phyloP scores from a whole-genome alignment of 2,888 invertebrate species.

The Spisula solida region DNA sequence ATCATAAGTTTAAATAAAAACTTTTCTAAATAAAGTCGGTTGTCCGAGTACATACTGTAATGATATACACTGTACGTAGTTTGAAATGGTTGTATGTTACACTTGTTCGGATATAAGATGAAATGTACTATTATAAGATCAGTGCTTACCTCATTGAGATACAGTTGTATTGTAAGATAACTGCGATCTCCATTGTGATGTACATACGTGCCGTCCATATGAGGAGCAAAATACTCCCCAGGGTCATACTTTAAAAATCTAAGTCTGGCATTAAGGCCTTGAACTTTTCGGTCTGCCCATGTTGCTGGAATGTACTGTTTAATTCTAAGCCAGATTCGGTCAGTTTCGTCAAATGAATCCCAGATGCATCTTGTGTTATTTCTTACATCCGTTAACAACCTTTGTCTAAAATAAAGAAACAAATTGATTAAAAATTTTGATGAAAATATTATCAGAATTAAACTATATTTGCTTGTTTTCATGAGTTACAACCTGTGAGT shows the following conservation, averaged over 20 bases:
- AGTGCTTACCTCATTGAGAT: constrained; percentile 78
- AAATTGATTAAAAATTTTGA: background rate
- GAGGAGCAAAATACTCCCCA: constrained; percentile 82
- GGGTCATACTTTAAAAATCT: constrained; percentile 79
- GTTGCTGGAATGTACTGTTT: constrained; percentile 74
- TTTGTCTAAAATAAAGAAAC: constrained; percentile 55
- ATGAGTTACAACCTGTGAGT: no score
- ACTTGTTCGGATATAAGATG: no score
- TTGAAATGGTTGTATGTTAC: no score
- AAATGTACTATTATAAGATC: no score
- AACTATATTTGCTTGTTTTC: no score
- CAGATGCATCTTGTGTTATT: constrained; percentile 81
- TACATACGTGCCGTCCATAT: constrained; percentile 78
- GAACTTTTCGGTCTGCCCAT: constrained; percentile 67
- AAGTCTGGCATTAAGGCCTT: constrained; percentile 82
- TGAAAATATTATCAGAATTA: no score
- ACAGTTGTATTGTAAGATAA: constrained; percentile 78
- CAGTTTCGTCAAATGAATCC: constrained; percentile 77
- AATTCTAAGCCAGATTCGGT: constrained; percentile 77
- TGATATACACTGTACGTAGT: no score
- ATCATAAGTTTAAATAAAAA: no score
- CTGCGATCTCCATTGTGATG: constrained; percentile 79
- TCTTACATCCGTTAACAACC: constrained; percentile 75
- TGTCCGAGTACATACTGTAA: no score
- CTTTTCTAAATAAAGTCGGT: no score